A percentile compares a stretch with the other conserved stretches of the same genome.
Evolutionary conservation across 1,140 invertebrate genomes (phyloP).

Genomic region (Drosophila navojoa): DNA sequence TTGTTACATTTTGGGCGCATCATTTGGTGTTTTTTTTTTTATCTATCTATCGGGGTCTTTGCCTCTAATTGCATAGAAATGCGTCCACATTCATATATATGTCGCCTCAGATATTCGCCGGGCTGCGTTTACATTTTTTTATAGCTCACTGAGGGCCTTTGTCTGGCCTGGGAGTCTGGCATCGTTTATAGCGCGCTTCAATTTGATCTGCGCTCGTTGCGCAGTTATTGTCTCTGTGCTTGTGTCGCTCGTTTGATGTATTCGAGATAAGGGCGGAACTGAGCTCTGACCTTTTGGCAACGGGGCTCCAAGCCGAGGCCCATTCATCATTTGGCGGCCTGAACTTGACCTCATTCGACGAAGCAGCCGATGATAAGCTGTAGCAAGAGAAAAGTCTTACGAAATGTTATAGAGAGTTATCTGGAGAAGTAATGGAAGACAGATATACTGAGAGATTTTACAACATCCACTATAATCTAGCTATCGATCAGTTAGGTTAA

Average conservation of each 20-base stretch:
- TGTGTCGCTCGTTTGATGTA: conserved; percentile 5
- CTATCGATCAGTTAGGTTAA: too few species aligned
- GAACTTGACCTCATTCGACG: conserved; percentile 32
- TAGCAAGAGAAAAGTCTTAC: neutral
- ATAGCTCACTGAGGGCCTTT: conserved; percentile 5
- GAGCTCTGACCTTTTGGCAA: conserved; percentile 14
- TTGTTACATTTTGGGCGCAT: conserved; percentile 71
- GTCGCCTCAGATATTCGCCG: conserved; percentile 27
- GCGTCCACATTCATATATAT: conserved; percentile 45
- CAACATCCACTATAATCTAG: too few species aligned
- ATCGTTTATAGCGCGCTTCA: conserved; percentile 44
- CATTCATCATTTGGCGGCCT: neutral
- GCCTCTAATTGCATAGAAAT: conserved; percentile 67
- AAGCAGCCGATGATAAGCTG: conserved; percentile 6
- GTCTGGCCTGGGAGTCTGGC: conserved; percentile 19
- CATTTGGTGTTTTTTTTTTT: conserved; percentile 37
- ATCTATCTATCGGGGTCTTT: conserved; percentile 57
- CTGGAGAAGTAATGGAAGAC: too few species aligned
- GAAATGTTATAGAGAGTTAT: too few species aligned
- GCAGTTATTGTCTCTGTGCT: conserved; percentile 4
- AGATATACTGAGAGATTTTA: too few species aligned
- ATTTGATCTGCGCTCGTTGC: conserved; percentile 30
- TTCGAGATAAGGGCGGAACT: conserved; percentile 20
- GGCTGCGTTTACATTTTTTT: conserved; percentile 13
- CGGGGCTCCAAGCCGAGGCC: neutral